phyloP scores from a whole-genome alignment of 2,113 vertebrate genomes.

The Menura novaehollandiae region DNA sequence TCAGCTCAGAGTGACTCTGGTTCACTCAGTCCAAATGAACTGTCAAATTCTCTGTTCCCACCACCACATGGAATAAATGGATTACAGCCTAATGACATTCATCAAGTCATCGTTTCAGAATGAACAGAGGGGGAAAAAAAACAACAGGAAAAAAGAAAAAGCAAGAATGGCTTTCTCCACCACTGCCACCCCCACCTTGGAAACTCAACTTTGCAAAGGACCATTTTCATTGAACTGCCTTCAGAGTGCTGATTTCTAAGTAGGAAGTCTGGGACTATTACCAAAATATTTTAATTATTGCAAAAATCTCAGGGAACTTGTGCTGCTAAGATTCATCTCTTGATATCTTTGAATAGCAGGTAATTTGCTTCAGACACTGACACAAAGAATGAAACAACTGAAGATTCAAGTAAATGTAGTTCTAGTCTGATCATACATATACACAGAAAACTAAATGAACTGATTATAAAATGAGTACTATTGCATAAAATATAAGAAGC shows the following conservation, averaged over 20 bases:
- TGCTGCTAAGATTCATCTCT: conserved; percentile 12
- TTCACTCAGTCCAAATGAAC: conserved; percentile 86
- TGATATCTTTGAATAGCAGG: neutral
- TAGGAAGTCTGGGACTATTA: neutral
- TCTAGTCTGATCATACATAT: neutral
- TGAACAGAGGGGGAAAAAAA: conserved; percentile 6
- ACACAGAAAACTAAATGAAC: neutral
- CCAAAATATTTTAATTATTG: neutral
- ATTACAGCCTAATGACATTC: conserved; percentile 87
- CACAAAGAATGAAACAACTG: neutral
- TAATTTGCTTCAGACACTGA: neutral
- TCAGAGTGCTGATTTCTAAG: neutral
- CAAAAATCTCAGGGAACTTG: conserved; percentile 20
- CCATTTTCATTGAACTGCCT: neutral
- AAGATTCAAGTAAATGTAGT: neutral
- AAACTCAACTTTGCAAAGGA: neutral
- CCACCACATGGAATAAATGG: conserved; percentile 75
- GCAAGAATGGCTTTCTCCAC: neutral
- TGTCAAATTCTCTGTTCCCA: conserved; percentile 81
- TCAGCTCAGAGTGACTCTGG: conserved; percentile 91
- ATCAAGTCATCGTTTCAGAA: conserved; percentile 84
- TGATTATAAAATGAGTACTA: neutral
- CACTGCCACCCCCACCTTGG: neutral
- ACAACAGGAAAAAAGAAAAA: neutral
- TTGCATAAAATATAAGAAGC: neutral